Base-by-base conservation (phyloP, 2,113 vertebrate species). In the Nerophis ophidion region DNA sequence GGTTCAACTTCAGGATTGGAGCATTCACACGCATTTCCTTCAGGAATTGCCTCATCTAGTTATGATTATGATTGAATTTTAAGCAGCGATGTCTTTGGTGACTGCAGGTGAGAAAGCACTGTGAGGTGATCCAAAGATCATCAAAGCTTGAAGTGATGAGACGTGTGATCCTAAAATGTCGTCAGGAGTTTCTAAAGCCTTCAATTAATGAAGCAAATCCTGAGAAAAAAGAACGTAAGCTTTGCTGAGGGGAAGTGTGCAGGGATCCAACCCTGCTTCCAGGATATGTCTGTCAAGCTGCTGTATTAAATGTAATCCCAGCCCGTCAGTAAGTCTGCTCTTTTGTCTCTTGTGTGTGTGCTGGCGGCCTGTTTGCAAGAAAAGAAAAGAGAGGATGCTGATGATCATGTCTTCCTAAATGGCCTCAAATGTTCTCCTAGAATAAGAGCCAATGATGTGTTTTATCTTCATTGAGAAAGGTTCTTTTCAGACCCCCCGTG, bases 281-380 rank as follows among this genome's bases (percentile, higher is more conserved):
- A 93, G 92, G 91, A 94, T 93, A 92, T 66, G 83, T 94, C 92
- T 95, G 93, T 95, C 93, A 93, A 91, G 90, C 79, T 80, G 80
- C 63, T 84, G 84, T 89, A 93, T 95, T 93, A 90, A 90, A 91
- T 93, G 91, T 92, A 92, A 95, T 93, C 90, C 92, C 79, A 84
- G 79, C 83, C 84, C 87, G 82, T 86, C 81, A 83, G 75, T 80
- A 71, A 85, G 80, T 82, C 82, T 81, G 61, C 66, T 72, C 74
- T 71, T 76, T 85, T 84, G 82, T 87, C 72, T 80, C 71, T 72
- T 83, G 66, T 84, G 69, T 74, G 74, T 75, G 75, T 70, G 65
- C 57, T 35, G 61, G 61, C 60, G 68, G 65, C 63, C 34, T 57
- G 70, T 82, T 72, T 44, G 10, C 6, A 44, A 2, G 70, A 81